Conservation (phyloP, 2,797 vertebrate species). For the Trachurus trachurus region DNA sequence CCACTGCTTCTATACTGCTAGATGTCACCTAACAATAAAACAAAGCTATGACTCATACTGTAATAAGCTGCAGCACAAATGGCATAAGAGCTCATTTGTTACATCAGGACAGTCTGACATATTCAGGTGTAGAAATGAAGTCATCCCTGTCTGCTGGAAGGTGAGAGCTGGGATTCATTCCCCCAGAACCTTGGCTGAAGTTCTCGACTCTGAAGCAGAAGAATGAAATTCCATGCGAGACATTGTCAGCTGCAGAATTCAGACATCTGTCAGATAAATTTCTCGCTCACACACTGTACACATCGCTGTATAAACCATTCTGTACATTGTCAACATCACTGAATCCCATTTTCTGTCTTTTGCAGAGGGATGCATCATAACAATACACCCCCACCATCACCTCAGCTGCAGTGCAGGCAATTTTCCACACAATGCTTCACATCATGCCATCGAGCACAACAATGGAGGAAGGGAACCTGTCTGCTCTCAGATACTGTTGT, state of each 20-base stretch:
- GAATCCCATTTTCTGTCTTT: slow-evolving; percentile 71
- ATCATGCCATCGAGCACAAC: slow-evolving; percentile 63
- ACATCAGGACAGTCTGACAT: background rate
- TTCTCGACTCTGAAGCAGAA: slow-evolving; percentile 10
- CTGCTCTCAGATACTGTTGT: slow-evolving; percentile 37
- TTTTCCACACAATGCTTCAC: slow-evolving; percentile 69
- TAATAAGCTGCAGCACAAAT: too few relatives aligned
- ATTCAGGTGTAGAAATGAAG: slow-evolving; percentile 3
- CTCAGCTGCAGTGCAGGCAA: slow-evolving; percentile 55
- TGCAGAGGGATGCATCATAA: slow-evolving; percentile 52
- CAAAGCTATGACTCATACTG: too few relatives aligned
- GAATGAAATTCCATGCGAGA: slow-evolving; percentile 25
- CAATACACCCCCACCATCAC: slow-evolving; percentile 31
- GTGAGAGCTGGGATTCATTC: slow-evolving; percentile 27
- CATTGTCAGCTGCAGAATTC: slow-evolving; percentile 36
- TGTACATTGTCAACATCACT: slow-evolving; percentile 56
- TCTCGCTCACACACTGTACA: slow-evolving; percentile 16
- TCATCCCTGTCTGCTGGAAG: background rate
- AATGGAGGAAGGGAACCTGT: slow-evolving; percentile 40
- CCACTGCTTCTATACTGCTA: too few relatives aligned
- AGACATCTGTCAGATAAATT: slow-evolving; percentile 46
- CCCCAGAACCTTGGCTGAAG: slow-evolving; percentile 21
- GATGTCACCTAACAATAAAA: too few relatives aligned
- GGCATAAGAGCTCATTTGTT: too few relatives aligned
- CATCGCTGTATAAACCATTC: slow-evolving; percentile 40